Base-by-base conservation (phyloP, 2,797 vertebrate genomes). In the Sebastolobus altivelis region DNA sequence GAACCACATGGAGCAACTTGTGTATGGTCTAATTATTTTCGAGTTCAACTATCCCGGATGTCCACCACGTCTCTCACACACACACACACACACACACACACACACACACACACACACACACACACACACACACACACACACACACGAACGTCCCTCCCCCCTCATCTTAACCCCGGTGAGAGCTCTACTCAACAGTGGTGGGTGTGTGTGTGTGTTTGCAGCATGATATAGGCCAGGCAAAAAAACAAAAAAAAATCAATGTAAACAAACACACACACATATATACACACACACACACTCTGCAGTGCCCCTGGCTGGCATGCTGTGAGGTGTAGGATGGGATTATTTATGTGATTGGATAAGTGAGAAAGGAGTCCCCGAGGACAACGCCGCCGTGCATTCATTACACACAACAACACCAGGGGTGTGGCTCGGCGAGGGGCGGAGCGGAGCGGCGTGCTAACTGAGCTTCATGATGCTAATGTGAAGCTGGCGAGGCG, bases 291-390 rank as follows among this genome's bases (percentile, higher is more conserved):
- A 0, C 52, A 33, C 37, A 38, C 22, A 5, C 60, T 22, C 69
- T 18, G 63, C 14, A 12, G 55, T 65, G 83, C 84, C 78, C 84
- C 81, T 82, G 77, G 86, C 86, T 89, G 84, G 74, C 85, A 82
- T 75, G 84, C 87, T 87, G 90, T 65, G 83, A 84, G 43, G 87
- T 86, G 89, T 86, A 87, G 88, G 87, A 91, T 88, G 87, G 89
- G 92, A 93, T 94, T 94, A 94, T 92, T 94, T 92, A 93, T 92
- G 89, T 91, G 94, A 91, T 85, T 92, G 91, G 92, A 90, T 93
- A 93, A 93, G 90, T 92, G 94, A 91, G 92, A 81, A 85, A 88
- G 75, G 80, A 68, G 71, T 91, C 93, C 89, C 93, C 12, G 54
- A 82, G 87, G 92, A 93, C 72, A 74, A 54, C 59, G 40, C 67